Conservation (phyloP, 2,888 invertebrate species). For the Tridacna crocea region DNA sequence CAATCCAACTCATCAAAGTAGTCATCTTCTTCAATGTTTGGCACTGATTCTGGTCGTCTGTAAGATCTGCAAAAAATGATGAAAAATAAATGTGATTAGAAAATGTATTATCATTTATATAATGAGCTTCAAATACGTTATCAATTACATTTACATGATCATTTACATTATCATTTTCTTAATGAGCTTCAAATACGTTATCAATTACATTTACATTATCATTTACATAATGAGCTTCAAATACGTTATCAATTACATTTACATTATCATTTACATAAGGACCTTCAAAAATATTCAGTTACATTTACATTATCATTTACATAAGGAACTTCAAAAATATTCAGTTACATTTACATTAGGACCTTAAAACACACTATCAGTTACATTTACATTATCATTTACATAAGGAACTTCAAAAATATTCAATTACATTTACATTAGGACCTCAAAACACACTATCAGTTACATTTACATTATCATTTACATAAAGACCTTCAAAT, state of each 20-base stretch:
- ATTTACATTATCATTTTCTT: not conserved
- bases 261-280: no score
- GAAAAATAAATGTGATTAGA: no score
- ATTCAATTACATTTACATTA: no score
- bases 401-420: no score
- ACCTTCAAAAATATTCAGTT: no score
- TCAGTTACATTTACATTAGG: no score
- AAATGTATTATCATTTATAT: not conserved
- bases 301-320: no score
- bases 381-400: no score
- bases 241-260: not conserved
- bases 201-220: not conserved
- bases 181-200: not conserved
- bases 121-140: not conserved
- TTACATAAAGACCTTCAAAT: not conserved
- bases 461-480: not conserved
- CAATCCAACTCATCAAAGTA: not conserved
- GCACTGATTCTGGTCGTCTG: not conserved
- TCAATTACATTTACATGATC: not conserved
- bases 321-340: no score
- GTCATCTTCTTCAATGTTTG: not conserved
- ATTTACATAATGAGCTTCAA: not conserved
- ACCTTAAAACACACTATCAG: no score
- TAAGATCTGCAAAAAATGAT: slow-evolving; percentile 1
- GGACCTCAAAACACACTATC: no score